Base-by-base conservation (phyloP, 2,113 vertebrate genomes). In the Sphaerodactylus townsendi region DNA sequence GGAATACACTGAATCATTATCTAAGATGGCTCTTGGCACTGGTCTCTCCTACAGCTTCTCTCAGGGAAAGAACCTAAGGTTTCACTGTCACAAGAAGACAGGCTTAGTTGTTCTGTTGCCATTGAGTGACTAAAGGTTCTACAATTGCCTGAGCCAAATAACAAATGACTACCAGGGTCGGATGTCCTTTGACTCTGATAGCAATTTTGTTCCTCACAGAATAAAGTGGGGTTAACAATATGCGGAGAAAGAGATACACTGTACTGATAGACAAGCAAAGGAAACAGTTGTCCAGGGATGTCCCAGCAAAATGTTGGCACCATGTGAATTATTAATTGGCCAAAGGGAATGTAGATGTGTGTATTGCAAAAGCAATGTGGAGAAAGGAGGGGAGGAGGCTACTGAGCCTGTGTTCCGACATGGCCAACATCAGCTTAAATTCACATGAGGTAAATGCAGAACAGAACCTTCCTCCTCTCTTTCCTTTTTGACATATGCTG, bases 191-290 rank as follows among this genome's bases (percentile, higher is more conserved):
- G 75, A 85, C 65, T 19, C 10, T 84, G n/a, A 53, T 66, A 41
- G 23, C 41, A 64, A 77, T 83, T 83, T 91, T 91, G 23, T 59
- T 77, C 79, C 77, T 76, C 50, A 62, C 33, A 72, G 48, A 80
- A 91, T 88, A 89, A 84, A 23, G 0, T 37, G 87, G 25, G 84
- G 28, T 53, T 88, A 87, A 77, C 77, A 48, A 33, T 13, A 74
- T 50, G 23, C 17, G 79, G 65, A 89, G 21, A 14, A 88, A 10
- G 0, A 15, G n/a, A 9, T 71, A 74, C 82, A 65, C 64, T 81
- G 28, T 41, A 69, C 37, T 66, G 39, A 69, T 25, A 39, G 39
- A 86, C 0, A 4, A 8, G 19, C 72, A 72, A 83, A 89, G 50
- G 44, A 79, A 88, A 85, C 85, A 33, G 28, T 5, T 77, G 4